A percentile compares a stretch with the other conserved stretches of the same genome.
Evolutionary conservation across 2,888 invertebrate genomes (phyloP).

Genomic region (Drosophila meridionalis): DNA sequence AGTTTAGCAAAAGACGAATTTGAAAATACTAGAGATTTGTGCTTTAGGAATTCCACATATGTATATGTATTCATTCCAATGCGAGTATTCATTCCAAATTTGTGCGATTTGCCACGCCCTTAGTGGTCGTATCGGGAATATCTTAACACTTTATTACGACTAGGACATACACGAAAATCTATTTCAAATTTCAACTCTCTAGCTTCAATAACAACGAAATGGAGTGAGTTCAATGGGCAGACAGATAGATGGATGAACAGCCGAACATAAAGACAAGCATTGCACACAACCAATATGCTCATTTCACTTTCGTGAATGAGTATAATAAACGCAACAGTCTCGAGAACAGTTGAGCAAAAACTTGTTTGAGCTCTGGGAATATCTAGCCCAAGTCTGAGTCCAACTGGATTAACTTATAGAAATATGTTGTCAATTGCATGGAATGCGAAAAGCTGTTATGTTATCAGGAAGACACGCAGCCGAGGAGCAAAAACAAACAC

Average conservation of each 20-base stretch:
- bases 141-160: no score
- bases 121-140: no score
- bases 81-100: no score
- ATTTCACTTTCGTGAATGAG: background rate
- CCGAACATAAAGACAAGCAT: background rate
- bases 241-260: background rate
- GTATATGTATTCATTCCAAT: no score
- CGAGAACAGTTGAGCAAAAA: background rate
- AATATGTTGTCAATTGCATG: background rate
- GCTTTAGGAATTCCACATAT: no score
- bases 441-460: slow-evolving; percentile 8
- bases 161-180: no score
- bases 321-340: background rate
- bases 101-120: no score
- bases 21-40: no score
- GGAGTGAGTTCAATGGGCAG: no score
- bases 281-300: background rate
- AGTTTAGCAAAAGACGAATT: no score
- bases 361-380: background rate
- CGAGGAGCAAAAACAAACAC: background rate
- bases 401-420: background rate
- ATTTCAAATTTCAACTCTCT: no score
- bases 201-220: no score
- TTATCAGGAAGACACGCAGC: background rate
- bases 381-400: background rate